Base-by-base conservation (phyloP, 2,888 invertebrate species). In the Drosophila nr. fundita region DNA sequence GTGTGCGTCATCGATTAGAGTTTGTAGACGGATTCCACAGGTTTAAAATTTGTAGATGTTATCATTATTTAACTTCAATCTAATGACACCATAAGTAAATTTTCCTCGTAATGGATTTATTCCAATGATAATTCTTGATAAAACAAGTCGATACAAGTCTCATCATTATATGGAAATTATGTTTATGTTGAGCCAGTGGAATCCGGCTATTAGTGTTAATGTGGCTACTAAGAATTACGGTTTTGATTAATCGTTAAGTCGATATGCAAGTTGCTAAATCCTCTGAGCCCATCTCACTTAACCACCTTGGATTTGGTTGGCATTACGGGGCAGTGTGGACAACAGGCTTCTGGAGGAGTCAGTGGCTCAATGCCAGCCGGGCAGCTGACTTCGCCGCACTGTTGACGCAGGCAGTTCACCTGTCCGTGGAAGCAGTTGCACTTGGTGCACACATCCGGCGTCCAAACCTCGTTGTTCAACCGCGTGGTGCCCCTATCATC, bases 361-460 rank as follows among this genome's bases (percentile, higher is more conserved):
- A 91, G 85, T 2, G 93, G 93, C 13, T 91, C 86, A 18, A 88
- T 66, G 48, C 87, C 90, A 18, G 91, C 88, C 62, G 90, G 84
- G 80, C 94, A 94, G 42, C 88, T 89, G 0, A 92, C 76, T 34
- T 91, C 86, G 10, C 92, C 91, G 75, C 94, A 94, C 64, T 91
- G 92, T 68, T 93, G 91, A 59, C 92, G 92, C 69, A 93, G 91
- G 68, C 94, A 94, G 40, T 93, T 93, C 7, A 94, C 92, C 80
- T 94, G 93, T 21, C 92, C 92, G 65, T 92, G 93, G 90, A 93
- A 92, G 73, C 94, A 94, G 72, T 92, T 91, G 78, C 94, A 94
- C 67, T 92, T 92, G 54, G 94, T 94, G 82, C 94, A 94, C 34
- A 91, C 91, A 77, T 94, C 94, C 66, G 91, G 91, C 8, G 91